Evolutionary conservation across 2,113 vertebrate genomes (phyloP).

Genomic region (Xenopus tropicalis): DNA sequence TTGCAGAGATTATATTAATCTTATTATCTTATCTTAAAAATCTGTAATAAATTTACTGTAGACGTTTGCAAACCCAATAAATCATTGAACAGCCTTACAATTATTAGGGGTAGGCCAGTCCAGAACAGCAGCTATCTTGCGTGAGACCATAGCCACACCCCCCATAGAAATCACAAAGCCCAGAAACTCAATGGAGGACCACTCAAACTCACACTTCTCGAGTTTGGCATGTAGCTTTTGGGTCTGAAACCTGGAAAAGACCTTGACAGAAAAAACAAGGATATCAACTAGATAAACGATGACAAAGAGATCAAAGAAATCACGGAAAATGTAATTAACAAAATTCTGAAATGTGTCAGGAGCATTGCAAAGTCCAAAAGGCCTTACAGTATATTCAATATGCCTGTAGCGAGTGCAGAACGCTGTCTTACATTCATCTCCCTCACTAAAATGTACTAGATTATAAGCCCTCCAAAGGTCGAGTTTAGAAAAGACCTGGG

Average conservation of each 20-base stretch:
- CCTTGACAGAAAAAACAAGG: not conserved
- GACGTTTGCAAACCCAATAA: too few relatives aligned
- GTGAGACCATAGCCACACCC: too few relatives aligned
- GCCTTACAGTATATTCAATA: not conserved
- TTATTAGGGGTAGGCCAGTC: too few relatives aligned
- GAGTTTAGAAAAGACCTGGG: not conserved
- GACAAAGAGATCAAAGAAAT: not conserved
- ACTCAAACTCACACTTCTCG: not conserved
- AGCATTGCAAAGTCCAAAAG: not conserved
- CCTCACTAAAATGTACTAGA: not conserved
- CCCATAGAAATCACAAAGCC: too few relatives aligned
- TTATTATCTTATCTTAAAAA: too few relatives aligned
- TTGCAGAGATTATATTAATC: too few relatives aligned
- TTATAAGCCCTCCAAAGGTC: not conserved
- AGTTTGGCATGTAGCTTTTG: not conserved
- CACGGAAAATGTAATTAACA: not conserved
- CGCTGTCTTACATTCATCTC: not conserved
- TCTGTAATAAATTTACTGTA: too few relatives aligned
- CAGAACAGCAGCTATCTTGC: too few relatives aligned
- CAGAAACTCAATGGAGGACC: not conserved
- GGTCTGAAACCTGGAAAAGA: not conserved
- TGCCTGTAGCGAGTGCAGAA: not conserved
- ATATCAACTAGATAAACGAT: slow-evolving; percentile 11
- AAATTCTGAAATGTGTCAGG: not conserved
- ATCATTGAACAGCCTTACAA: too few relatives aligned